Base-by-base conservation (phyloP, 2,888 invertebrate genomes). In the Drosophila conformis region DNA sequence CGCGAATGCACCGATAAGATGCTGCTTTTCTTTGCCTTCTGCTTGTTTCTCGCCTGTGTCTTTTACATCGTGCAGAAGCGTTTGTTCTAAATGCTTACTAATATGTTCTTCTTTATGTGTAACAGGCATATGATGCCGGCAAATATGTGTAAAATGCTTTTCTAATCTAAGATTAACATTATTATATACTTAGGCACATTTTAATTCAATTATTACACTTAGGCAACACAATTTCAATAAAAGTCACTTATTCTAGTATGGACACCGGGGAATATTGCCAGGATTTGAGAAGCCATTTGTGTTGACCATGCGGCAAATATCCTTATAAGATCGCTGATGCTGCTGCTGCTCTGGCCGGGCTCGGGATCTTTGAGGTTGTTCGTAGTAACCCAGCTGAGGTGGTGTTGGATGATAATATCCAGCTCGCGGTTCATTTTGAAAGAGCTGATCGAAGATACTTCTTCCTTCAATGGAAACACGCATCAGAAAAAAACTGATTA, bases 1-100 rank as follows among this genome's bases (percentile, higher is more conserved):
- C 94, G 99, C 42, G 99, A 99, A 94, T 96, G 98, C 78, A 99
- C 99, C 0, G 99, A 99, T 92, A 99, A 98, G 94, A 95, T 98
- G 67, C 94, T 99, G 11, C 95, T 98, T 91, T 95, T 96, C 83
- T 96, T 98, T 90, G 97, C 98, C 69, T 97, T 98, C 92, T 94
- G 96, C 6, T 97, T 98, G 93, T 98, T 98, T 92, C 94, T 98
- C 80, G 97, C 97, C 18, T 98, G 98, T 82, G 98, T 98, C 53
- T 94, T 98, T 86, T 99, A 99, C 91, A 97, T 99, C 88, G 95
- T 99, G 57, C 98, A 98, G 91, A 98, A 98, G 92, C 94, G 99
- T 90, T 92, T 98, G 77, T 97, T 97, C 93, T 97, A 93, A 94
- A 67, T 2, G 46, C 25, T 46, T 46, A 15, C 15, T 21, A 35